Conservation (phyloP, 1,140 invertebrate genomes). For the Zaprionus ghesquierei region DNA sequence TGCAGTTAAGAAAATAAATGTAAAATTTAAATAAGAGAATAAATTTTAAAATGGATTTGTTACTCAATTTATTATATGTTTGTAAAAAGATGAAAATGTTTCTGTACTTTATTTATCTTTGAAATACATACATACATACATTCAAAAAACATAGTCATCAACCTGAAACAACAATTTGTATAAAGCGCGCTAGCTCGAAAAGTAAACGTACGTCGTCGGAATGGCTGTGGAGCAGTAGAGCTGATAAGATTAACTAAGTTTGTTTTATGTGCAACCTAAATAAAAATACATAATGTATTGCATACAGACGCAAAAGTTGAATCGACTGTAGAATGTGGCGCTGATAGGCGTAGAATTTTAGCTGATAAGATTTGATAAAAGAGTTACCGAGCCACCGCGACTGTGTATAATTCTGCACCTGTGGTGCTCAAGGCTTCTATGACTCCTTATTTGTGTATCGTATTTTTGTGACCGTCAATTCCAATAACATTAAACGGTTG, state of each 20-base stretch:
- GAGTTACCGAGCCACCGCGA: slow-evolving; percentile 31
- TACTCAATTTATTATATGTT: too few species aligned
- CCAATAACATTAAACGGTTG: too few species aligned
- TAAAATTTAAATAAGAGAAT: too few species aligned
- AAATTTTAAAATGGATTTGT: too few species aligned
- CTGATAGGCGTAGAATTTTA: slow-evolving; percentile 35
- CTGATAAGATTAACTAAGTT: slow-evolving; percentile 49
- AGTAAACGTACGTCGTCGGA: slow-evolving; percentile 2
- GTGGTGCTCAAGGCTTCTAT: slow-evolving; percentile 26
- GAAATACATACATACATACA: too few species aligned
- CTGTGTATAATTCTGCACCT: slow-evolving; percentile 55
- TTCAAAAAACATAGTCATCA: slow-evolving; percentile 21
- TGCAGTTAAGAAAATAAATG: too few species aligned
- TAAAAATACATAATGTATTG: slow-evolving; percentile 2
- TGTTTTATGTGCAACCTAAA: slow-evolving; percentile 41
- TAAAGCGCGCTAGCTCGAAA: background rate
- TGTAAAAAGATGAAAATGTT: too few species aligned
- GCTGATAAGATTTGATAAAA: slow-evolving; percentile 61
- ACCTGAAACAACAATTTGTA: slow-evolving; percentile 28
- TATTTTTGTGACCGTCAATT: too few species aligned
- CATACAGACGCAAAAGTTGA: background rate
- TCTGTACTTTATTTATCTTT: too few species aligned
- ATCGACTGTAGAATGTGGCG: slow-evolving; percentile 26
- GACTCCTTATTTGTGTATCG: background rate
- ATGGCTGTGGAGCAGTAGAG: slow-evolving; percentile 1